phyloP scores from a whole-genome alignment of 1,140 invertebrate genomes.

The Caenorhabditis latens region DNA sequence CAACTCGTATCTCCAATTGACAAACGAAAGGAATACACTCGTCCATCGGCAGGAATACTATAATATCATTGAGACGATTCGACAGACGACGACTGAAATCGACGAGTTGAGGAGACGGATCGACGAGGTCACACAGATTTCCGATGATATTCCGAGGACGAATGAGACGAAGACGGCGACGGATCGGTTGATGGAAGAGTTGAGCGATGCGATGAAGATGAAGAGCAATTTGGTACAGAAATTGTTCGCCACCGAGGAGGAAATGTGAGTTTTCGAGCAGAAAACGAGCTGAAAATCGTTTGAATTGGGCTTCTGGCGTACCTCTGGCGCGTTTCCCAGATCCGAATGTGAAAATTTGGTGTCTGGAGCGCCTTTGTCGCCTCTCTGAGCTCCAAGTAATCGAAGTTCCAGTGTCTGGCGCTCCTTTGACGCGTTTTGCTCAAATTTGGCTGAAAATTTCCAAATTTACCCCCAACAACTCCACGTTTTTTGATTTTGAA shows the following conservation, averaged over 20 bases:
- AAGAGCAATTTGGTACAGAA: conserved; percentile 65
- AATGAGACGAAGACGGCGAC: conserved; percentile 63
- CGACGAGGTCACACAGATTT: conserved; percentile 53
- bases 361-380: no score
- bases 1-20: conserved; percentile 60
- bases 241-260: conserved; percentile 52
- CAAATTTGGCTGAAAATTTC: no score
- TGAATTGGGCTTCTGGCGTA: no score
- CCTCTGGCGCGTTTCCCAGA: no score
- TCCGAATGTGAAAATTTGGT: no score
- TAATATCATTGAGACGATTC: conserved; percentile 66
- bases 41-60: conserved; percentile 68
- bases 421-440: no score
- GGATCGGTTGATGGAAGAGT: conserved; percentile 64
- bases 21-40: conserved; percentile 67
- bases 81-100: conserved; percentile 59
- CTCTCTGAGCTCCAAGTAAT: no score
- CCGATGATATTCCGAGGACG: conserved; percentile 51
- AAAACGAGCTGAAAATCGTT: no score
- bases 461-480: no score
- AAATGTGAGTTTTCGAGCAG: conserved; percentile 42
- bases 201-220: conserved; percentile 62
- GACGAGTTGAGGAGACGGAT: conserved; percentile 48
- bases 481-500: no score
- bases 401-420: no score